Evolutionary conservation across 2,113 vertebrate genomes (phyloP), one percentile per base, ranked within the genome.

Genomic region (Sebastes fasciatus): DNA sequence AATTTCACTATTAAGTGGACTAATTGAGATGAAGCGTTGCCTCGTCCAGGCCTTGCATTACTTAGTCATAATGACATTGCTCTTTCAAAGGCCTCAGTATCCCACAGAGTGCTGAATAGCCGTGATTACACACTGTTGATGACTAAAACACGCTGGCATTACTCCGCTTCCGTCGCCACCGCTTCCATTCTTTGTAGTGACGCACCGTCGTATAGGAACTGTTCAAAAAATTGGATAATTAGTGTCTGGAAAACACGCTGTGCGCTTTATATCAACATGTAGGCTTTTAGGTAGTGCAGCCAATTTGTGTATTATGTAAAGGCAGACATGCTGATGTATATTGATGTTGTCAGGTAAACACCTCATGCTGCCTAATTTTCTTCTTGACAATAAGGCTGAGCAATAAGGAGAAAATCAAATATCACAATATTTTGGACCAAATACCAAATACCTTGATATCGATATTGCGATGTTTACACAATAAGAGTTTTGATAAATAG

Each of bases 1-100:
- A 85, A 92, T 95, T 92, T 89, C 48, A 84, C 84, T 80, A 91
- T 84, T 86, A 86, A 69, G 73, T 71, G 46, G 74, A 84, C 74
- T 89, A 83, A 92, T 89, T 86, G 72, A 79, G 90, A 78, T 80
- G 85, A 83, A 90, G 82, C 14, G 34, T 68, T 58, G 23, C 67
- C 70, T 83, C 62, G 49, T 82, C 57, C n/a, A 63, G 70, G 58
- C 82, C 67, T 52, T 48, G 74, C 61, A 81, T 89, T 86, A 88
- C 64, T 77, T 84, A 70, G 40, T 81, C 79, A 77, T 92, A 92
- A 90, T 89, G 89, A 85, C 83, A 76, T 58, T 77, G 82, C 81
- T 83, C 82, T 88, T 86, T 88, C 6, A 86, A 79, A 83, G 62
- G 82, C 77, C 71, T 40, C 58, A 54, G 71, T 64, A 63, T 86